phyloP scores from a whole-genome alignment of 2,797 vertebrate species.

The Adrianichthys oophorus region DNA sequence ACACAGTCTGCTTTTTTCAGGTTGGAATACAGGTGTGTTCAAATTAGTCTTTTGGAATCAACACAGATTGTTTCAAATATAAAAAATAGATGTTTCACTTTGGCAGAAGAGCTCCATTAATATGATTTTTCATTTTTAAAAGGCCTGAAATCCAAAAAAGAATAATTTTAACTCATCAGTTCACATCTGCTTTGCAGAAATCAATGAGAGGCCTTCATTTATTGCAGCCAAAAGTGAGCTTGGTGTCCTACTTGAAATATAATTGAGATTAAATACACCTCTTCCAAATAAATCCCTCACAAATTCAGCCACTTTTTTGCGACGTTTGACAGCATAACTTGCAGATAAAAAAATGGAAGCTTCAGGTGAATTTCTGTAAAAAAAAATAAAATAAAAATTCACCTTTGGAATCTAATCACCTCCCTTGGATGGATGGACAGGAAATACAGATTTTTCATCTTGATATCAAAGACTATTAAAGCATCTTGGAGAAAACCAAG shows the following conservation, averaged over 20 bases:
- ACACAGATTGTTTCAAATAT: background rate
- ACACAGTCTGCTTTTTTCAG: background rate
- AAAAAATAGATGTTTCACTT: background rate
- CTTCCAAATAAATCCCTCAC: background rate
- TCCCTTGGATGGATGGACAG: no score
- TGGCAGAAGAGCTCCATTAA: background rate
- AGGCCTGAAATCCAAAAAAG: background rate
- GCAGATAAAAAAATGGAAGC: background rate
- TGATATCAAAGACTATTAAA: slow-evolving; percentile 20
- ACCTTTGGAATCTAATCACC: no score
- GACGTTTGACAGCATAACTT: slow-evolving; percentile 3
- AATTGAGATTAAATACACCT: background rate
- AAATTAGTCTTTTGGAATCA: background rate
- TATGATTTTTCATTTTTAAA: background rate
- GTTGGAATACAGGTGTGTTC: background rate
- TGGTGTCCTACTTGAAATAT: background rate
- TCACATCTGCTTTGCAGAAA: background rate
- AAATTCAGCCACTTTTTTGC: background rate
- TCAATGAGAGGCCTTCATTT: background rate
- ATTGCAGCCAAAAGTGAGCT: background rate
- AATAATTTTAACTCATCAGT: background rate
- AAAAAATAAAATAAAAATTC: no score
- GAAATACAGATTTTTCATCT: slow-evolving; percentile 1
- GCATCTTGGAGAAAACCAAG: slow-evolving; percentile 2
- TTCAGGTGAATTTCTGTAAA: no score